These are phyloP conservation scores for Agonopterix subpropinquella DNA, from an alignment of 2,888 invertebrate genomes.

Conservation along the genomic window DNA sequence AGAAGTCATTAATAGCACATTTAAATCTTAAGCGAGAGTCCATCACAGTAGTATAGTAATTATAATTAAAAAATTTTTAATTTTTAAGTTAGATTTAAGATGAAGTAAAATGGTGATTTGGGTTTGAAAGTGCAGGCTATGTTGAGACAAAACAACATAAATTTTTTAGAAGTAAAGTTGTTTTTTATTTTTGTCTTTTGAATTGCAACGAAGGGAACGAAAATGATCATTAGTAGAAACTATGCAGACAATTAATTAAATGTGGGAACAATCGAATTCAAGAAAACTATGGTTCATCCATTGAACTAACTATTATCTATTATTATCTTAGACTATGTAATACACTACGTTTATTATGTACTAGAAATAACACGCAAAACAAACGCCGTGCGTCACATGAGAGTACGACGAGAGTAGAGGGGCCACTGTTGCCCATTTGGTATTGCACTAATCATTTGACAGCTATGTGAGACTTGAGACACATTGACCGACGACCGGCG, in stretches of 20 bases:
- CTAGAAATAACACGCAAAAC: no score
- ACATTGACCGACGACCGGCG: no score
- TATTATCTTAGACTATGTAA: no score
- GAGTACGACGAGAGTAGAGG: no score
- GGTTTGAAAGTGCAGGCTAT: neutral
- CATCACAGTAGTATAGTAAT: constrained; percentile 44
- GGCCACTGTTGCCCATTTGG: no score
- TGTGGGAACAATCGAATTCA: neutral
- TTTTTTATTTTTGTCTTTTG: neutral
- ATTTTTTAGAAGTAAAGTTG: neutral
- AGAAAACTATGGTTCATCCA: no score
- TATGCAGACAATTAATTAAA: neutral
- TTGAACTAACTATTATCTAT: no score
- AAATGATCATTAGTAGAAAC: neutral
- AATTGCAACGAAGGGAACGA: no score
- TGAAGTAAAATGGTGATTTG: neutral
- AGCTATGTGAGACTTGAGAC: no score
- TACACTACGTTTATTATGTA: no score
- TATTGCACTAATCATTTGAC: no score
- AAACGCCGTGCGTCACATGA: no score
- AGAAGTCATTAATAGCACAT: constrained; percentile 38
- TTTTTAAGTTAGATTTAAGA: constrained; percentile 14
- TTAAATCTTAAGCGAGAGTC: constrained; percentile 34
- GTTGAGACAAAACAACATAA: neutral
- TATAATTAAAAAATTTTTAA: constrained; percentile 26